These are phyloP conservation scores for Habroteleia sp. DNA, from an alignment of 2,888 invertebrate genomes.

Conservation along the genomic window DNA sequence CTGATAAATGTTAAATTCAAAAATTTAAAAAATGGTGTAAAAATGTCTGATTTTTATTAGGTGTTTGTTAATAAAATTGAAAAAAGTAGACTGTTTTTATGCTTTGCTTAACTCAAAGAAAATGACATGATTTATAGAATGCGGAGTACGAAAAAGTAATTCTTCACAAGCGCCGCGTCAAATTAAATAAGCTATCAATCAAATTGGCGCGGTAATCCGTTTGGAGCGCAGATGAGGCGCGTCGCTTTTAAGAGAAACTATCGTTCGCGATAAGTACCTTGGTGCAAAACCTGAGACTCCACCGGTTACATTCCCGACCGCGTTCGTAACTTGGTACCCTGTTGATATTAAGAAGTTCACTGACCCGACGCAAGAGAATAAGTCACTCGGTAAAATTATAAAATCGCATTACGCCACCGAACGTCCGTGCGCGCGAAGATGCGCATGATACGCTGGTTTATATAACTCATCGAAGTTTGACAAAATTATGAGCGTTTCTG, in stretches of 20 bases:
- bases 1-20: too few relatives aligned
- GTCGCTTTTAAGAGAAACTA: constrained; percentile 50
- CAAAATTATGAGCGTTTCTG: constrained; percentile 28
- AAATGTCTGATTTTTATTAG: too few relatives aligned
- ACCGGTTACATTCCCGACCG: constrained; percentile 61
- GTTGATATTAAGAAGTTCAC: constrained; percentile 65
- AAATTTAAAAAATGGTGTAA: too few relatives aligned
- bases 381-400: constrained; percentile 69
- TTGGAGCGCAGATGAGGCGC: neutral
- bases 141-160: constrained; percentile 3
- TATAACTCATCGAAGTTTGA: constrained; percentile 28
- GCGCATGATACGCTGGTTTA: constrained; percentile 18
- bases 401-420: constrained; percentile 70
- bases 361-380: constrained; percentile 62
- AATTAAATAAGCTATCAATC: constrained; percentile 16
- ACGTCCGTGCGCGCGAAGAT: constrained; percentile 30
- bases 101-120: too few relatives aligned
- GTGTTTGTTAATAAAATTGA: too few relatives aligned
- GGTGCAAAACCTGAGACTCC: constrained; percentile 56
- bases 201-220: constrained; percentile 13
- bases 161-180: neutral
- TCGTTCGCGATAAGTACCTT: constrained; percentile 47
- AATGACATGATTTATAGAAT: constrained; percentile 2
- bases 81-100: too few relatives aligned
- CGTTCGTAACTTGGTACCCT: constrained; percentile 64